These are phyloP conservation scores for Nasonia vitripennis DNA, from an alignment of 1,140 invertebrate genomes.

Conservation along the genomic window DNA sequence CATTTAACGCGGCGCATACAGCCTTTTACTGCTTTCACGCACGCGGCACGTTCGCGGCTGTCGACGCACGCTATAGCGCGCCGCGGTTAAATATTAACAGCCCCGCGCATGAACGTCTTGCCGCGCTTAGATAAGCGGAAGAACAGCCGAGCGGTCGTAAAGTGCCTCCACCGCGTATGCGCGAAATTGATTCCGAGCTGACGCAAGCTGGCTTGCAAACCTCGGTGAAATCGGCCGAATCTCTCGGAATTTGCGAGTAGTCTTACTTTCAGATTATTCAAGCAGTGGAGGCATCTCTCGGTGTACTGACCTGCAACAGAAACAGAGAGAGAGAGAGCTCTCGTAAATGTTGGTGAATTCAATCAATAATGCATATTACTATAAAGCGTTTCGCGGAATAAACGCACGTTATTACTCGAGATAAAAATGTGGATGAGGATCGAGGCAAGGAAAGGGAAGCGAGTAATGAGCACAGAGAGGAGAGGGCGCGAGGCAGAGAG, in stretches of 20 bases:
- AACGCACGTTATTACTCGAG: constrained; percentile 54
- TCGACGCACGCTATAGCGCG: not conserved
- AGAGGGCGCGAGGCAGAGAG: not conserved
- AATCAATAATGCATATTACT: not conserved
- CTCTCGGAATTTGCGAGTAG: not conserved
- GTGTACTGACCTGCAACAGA: constrained; percentile 47
- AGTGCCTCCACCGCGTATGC: not conserved
- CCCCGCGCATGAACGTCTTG: not conserved
- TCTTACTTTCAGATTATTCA: constrained; percentile 6
- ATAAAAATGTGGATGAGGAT: constrained; percentile 31
- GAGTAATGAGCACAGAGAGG: constrained; percentile 8
- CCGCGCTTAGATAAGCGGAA: constrained; percentile 25
- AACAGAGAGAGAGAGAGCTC: constrained; percentile 34
- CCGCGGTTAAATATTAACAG: constrained; percentile 8
- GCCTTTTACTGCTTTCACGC: not conserved
- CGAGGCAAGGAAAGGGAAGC: not conserved
- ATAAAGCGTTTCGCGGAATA: constrained; percentile 30
- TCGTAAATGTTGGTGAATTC: constrained; percentile 12
- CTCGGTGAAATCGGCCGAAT: not conserved
- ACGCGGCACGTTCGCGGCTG: not conserved
- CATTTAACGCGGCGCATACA: no score
- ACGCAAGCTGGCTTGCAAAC: not conserved
- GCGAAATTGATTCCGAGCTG: not conserved
- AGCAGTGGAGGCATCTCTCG: not conserved
- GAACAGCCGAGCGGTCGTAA: not conserved